Conservation (phyloP, 2,888 invertebrate species). For the Scaeva pyrastri region DNA sequence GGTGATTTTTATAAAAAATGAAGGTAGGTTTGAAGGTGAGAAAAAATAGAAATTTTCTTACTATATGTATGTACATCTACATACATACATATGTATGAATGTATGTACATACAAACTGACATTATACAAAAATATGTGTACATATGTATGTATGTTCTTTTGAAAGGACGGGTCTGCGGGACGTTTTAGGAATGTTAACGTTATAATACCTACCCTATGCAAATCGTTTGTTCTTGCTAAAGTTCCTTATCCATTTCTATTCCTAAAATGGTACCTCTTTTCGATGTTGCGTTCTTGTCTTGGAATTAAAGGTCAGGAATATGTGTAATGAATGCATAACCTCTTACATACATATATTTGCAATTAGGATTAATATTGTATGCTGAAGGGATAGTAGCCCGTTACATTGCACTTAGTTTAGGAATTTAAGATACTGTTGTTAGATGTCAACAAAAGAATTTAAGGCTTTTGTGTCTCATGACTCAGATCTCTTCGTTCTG, state of each 20-base stretch:
- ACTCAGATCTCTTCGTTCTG: no score
- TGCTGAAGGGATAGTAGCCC: neutral
- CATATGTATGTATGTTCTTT: no score
- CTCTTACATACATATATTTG: neutral
- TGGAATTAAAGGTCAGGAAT: constrained; percentile 16
- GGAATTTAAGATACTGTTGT: no score
- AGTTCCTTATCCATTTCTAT: constrained; percentile 28
- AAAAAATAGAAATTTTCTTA: constrained; percentile 8
- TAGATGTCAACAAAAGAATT: neutral
- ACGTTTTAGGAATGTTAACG: neutral
- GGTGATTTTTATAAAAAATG: neutral
- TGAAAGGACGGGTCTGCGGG: neutral
- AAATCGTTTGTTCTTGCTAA: constrained; percentile 10
- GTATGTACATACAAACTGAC: neutral
- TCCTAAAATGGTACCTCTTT: constrained; percentile 1
- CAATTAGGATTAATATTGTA: neutral
- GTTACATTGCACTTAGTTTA: neutral
- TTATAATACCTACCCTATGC: neutral
- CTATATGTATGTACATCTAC: neutral
- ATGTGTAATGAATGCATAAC: neutral
- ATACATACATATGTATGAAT: neutral
- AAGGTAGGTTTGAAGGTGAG: neutral
- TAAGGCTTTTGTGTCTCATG: neutral
- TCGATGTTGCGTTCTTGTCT: constrained; percentile 2
- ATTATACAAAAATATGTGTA: no score